Evolutionary conservation across 1,140 invertebrate species (phyloP).

Genomic region (Sogatella furcifera): DNA sequence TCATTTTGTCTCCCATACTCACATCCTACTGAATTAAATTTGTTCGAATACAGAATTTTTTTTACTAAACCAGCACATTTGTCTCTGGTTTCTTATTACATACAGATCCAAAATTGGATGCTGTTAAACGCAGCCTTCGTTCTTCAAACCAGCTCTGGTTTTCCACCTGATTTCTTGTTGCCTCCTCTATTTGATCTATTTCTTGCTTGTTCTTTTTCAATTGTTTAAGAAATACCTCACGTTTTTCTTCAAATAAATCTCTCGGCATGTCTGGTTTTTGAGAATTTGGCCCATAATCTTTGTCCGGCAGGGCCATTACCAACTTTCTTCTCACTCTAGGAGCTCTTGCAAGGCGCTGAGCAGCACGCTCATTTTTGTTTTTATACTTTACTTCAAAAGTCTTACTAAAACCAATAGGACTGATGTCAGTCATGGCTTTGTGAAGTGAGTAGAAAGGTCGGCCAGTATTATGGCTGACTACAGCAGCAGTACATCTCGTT

Average conservation of each 20-base stretch:
- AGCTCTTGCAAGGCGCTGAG: background rate
- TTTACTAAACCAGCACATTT: slow-evolving; percentile 21
- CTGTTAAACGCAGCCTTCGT: slow-evolving; percentile 27
- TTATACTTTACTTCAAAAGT: background rate
- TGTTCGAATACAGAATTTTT: background rate
- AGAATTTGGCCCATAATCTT: background rate
- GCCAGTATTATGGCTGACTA: slow-evolving; percentile 15
- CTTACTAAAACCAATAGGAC: background rate
- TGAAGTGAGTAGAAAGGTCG: slow-evolving; percentile 6
- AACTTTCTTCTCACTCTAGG: background rate
- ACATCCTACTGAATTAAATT: background rate
- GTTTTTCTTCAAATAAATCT: background rate
- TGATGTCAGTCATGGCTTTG: slow-evolving; percentile 3
- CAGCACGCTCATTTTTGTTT: background rate
- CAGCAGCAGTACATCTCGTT: slow-evolving; percentile 10
- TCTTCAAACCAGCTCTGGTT: slow-evolving; percentile 20
- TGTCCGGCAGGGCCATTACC: background rate
- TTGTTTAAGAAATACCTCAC: background rate
- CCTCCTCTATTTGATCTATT: background rate
- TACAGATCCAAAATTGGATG: slow-evolving; percentile 30
- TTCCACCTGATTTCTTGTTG: background rate
- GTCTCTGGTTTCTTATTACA: slow-evolving; percentile 24
- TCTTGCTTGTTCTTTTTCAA: background rate
- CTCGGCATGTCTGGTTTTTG: background rate
- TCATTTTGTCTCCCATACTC: slow-evolving; percentile 7